phyloP scores from a whole-genome alignment of 2,888 invertebrate genomes.

The Spodoptera picta region DNA sequence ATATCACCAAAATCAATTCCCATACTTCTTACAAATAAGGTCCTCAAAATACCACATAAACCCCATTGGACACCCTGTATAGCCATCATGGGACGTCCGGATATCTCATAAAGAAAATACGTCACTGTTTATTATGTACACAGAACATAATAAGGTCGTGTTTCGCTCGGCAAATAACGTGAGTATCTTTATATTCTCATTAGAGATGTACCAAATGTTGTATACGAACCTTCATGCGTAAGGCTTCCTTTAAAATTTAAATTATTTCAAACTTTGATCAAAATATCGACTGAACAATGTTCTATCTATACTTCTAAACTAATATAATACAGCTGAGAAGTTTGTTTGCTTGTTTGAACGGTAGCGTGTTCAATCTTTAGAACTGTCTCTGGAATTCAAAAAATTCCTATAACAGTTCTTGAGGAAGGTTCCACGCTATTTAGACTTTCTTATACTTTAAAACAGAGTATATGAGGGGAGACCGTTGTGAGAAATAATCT shows the following conservation, averaged over 20 bases:
- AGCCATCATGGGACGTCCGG: slow-evolving; percentile 7
- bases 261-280: slow-evolving; percentile 33
- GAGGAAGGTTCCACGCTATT: too few species aligned
- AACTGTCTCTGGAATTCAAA: too few species aligned
- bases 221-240: slow-evolving; percentile 1
- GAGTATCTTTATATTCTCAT: slow-evolving; percentile 40
- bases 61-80: slow-evolving; percentile 37
- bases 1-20: slow-evolving; percentile 3
- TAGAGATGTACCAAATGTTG: slow-evolving; percentile 29
- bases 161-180: slow-evolving; percentile 21
- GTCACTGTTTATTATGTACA: slow-evolving; percentile 42
- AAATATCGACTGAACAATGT: slow-evolving; percentile 22
- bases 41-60: slow-evolving; percentile 20
- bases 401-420: too few species aligned
- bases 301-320: too few species aligned
- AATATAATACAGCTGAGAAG: too few species aligned
- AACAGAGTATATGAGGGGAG: too few species aligned
- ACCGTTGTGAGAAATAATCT: too few species aligned
- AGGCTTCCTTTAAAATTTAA: slow-evolving; percentile 5
- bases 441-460: too few species aligned
- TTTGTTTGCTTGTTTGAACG: too few species aligned
- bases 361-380: too few species aligned
- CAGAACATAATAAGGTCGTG: slow-evolving; percentile 48
- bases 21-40: slow-evolving; percentile 31
- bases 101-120: slow-evolving; percentile 46